Conservation (phyloP, 2,113 vertebrate genomes). For the Apodemus sylvaticus region DNA sequence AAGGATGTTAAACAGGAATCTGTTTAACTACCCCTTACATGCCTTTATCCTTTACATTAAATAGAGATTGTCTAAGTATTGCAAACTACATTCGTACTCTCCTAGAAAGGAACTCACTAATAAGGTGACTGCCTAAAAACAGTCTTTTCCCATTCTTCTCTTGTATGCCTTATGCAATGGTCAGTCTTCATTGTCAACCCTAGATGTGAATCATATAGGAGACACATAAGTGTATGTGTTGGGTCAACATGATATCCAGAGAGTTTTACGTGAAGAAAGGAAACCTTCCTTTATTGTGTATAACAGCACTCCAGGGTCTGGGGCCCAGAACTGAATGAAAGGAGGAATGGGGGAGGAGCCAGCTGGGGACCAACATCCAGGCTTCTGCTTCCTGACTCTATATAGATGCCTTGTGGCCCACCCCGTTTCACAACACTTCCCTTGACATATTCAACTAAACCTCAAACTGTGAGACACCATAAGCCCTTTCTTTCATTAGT, state of each 20-base stretch:
- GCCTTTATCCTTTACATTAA: neutral
- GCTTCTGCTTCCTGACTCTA: neutral
- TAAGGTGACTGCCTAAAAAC: neutral
- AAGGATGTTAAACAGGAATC: neutral
- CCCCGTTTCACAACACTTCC: neutral
- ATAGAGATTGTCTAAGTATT: neutral
- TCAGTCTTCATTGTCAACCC: neutral
- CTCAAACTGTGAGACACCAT: neutral
- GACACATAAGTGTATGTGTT: neutral
- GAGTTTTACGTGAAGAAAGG: neutral
- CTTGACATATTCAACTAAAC: too few relatives aligned
- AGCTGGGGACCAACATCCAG: neutral
- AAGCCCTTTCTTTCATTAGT: neutral
- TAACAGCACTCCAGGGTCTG: neutral
- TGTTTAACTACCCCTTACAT: neutral
- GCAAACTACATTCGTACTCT: neutral
- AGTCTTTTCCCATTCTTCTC: neutral
- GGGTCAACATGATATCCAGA: neutral
- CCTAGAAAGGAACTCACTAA: neutral
- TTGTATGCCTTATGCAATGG: neutral
- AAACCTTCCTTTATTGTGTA: neutral
- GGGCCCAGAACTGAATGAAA: neutral
- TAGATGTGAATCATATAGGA: neutral
- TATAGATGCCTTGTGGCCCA: neutral
- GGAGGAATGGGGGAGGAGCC: neutral